A percentile compares a stretch with the other conserved stretches of the same genome.
Evolutionary conservation across 2,113 vertebrate genomes (phyloP).

Genomic region (Serilophus lunatus): DNA sequence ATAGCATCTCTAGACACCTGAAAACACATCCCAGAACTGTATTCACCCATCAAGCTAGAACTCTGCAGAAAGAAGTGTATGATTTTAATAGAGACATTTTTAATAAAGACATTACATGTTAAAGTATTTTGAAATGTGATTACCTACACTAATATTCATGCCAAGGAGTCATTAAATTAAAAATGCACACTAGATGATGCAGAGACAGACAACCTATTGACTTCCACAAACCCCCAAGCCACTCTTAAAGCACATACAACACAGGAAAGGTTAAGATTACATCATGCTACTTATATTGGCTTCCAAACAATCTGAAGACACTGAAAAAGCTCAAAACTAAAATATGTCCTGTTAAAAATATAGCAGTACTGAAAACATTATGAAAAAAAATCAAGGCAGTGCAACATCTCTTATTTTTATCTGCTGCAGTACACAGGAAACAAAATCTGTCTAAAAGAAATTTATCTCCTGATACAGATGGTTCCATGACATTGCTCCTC

Average conservation of each 20-base stretch:
- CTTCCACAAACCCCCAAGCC: background rate
- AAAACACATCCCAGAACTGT: background rate
- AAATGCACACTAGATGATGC: background rate
- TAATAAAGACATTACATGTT: background rate
- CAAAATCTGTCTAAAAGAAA: background rate
- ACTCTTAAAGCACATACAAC: background rate
- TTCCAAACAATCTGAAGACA: background rate
- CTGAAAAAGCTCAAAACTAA: background rate
- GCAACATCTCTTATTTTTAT: background rate
- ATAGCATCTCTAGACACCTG: background rate
- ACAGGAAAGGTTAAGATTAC: background rate
- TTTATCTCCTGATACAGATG: background rate
- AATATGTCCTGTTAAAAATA: background rate
- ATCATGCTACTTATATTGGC: background rate
- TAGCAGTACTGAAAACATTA: background rate
- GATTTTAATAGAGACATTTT: background rate
- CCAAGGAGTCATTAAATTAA: background rate
- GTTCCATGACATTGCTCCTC: background rate
- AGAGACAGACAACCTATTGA: background rate
- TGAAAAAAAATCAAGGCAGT: background rate
- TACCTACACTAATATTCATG: background rate
- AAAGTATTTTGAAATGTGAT: background rate
- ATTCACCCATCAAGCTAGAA: background rate
- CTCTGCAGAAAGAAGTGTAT: background rate
- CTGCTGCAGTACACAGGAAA: background rate